Evolutionary conservation across 1,140 invertebrate genomes (phyloP), one percentile per base, ranked within the genome.

Genomic region (Drosophila miranda): DNA sequence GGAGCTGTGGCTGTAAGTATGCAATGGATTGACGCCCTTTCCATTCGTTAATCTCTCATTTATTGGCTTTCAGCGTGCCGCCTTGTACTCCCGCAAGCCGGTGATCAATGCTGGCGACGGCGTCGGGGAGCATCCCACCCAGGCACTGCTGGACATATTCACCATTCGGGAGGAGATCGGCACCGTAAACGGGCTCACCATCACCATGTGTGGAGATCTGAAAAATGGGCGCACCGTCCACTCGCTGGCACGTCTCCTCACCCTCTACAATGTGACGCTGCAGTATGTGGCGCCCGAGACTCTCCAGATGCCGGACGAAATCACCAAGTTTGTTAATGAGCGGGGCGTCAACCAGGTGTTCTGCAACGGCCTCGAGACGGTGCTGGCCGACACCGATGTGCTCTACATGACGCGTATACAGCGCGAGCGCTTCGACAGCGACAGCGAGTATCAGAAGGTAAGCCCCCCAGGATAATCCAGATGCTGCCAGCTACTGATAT

Each of bases 91-190:
- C 79, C 93, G 95, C 1, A 98, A 97, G 84, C 98, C 99, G 0
- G 91, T 99, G 4, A 95, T 99, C 38, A 99, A 99, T 93, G 99
- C 98, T 26, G 99, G 99, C 13, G 98, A 99, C 92, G 99, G 99
- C 23, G 93, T 97, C 5, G 99, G 99, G 0, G 98, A 99, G 92
- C 99, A 99, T 92, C 99, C 99, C 0, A 99, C 98, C 0, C 99
- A 99, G 92, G 99, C 99, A 0, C 91, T 99, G 13, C 92, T 99
- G 1, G 99, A 99, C 92, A 94, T 99, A 6, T 99, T 99, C 88
- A 99, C 99, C 14, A 99, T 99, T 76, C 93, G 98, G 87, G 97
- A 99, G 92, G 99, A 99, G 93, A 98, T 99, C 72, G 98, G 98
- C 67, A 99, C 98, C 0, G 98, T 99, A 0, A 99, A 99, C 90